Evolutionary conservation across 2,113 vertebrate species (phyloP).

Genomic region (Narcine bancroftii): DNA sequence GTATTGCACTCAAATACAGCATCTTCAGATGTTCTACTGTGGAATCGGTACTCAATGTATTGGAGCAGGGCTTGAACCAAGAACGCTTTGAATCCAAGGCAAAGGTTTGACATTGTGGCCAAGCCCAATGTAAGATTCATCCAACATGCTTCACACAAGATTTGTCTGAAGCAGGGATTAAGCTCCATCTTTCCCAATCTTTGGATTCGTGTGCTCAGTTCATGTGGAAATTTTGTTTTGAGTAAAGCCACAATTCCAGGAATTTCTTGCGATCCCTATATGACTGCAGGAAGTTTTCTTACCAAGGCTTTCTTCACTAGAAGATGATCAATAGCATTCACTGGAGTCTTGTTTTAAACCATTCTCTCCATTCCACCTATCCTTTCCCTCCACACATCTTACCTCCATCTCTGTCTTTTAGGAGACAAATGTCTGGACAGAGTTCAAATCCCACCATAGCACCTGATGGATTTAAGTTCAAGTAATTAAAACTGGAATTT

Average conservation of each 20-base stretch:
- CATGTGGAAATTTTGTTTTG: neutral
- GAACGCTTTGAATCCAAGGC: neutral
- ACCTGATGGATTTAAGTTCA: no score
- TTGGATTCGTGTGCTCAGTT: neutral
- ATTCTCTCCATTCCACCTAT: neutral
- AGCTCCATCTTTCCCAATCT: neutral
- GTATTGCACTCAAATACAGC: no score
- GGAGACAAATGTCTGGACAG: no score
- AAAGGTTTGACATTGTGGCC: neutral
- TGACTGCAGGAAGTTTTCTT: neutral
- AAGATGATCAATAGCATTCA: neutral
- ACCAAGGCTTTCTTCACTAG: neutral
- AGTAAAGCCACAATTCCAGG: neutral
- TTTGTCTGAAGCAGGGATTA: neutral
- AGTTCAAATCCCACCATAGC: no score
- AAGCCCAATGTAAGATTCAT: neutral
- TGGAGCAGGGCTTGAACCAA: neutral
- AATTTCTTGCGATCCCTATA: neutral
- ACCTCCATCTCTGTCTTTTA: neutral
- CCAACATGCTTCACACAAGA: neutral
- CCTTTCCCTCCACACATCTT: neutral
- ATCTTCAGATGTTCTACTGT: neutral
- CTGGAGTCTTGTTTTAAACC: neutral
- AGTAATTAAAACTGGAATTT: no score
- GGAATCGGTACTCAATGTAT: neutral